These are phyloP conservation scores for Hylaeus anthracinus DNA, from an alignment of 1,140 invertebrate genomes.

Conservation along the genomic window DNA sequence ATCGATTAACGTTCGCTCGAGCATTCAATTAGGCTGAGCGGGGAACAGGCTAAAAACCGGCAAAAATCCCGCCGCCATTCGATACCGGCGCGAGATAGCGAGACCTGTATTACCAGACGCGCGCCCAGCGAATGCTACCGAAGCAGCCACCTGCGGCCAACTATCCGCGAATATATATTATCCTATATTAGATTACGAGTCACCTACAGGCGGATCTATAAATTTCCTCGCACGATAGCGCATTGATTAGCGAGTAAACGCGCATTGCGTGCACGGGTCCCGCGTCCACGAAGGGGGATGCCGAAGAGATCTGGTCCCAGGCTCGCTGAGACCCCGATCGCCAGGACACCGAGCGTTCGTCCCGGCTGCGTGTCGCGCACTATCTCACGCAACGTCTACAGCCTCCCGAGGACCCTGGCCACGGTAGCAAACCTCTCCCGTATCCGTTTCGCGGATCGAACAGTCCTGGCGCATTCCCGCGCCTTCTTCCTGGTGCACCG, in stretches of 20 bases:
- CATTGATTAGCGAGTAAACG: slow-evolving; percentile 43
- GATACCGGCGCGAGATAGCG: slow-evolving; percentile 20
- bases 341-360: not conserved
- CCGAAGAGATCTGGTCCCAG: slow-evolving; percentile 22
- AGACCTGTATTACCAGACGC: slow-evolving; percentile 41
- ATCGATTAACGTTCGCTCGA: slow-evolving; percentile 44
- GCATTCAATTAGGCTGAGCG: slow-evolving; percentile 42
- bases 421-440: not conserved
- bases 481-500: not conserved
- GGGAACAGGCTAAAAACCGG: slow-evolving; percentile 18
- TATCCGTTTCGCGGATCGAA: not conserved
- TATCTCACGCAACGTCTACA: slow-evolving; percentile 43
- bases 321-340: not conserved
- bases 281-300: not conserved
- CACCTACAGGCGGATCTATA: slow-evolving; percentile 51
- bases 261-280: slow-evolving; percentile 29
- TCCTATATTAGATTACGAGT: slow-evolving; percentile 52
- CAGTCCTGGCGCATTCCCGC: not conserved
- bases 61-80: slow-evolving; percentile 17
- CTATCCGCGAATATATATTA: slow-evolving; percentile 38
- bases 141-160: slow-evolving; percentile 45
- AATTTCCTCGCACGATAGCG: slow-evolving; percentile 42
- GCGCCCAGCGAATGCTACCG: slow-evolving; percentile 24
- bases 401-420: not conserved
- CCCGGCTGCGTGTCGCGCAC: slow-evolving; percentile 14